Base-by-base conservation (phyloP, 2,113 vertebrate genomes). In the Salvelinus alpinus region DNA sequence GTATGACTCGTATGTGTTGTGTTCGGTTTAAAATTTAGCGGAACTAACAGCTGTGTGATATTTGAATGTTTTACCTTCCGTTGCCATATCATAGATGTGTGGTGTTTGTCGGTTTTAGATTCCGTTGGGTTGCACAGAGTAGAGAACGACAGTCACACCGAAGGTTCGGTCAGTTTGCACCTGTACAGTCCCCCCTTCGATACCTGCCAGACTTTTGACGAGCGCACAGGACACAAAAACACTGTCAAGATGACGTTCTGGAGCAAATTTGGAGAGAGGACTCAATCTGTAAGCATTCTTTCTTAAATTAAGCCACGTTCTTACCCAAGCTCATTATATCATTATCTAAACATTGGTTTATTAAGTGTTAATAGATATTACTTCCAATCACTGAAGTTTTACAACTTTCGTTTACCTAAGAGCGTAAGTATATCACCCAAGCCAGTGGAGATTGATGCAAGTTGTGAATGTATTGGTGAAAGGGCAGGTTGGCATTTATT, bases 71-170 rank as follows among this genome's bases (percentile, higher is more conserved):
- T 54, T 18, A 67, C 34, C 48, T 54, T 68, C 27, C 11, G 9
- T 2, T 51, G 69, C 25, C 66, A 7, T 18, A 29, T 66, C 20
- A 18, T 29, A 13, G 8, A 11, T 16, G 24, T 72, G 34, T 81
- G 4, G 13, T 59, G 22, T 73, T 1, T 81, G 51, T 38, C 29
- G 72, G 78, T 7, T 70, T 25, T 84, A 99, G 98, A 99, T 89
- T 94, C 95, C 81, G 92, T 99, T 64, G 98, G 98, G 70, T 92
- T 99, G 77, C 98, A 99, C 82, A 95, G 97, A 72, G 97, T 99
- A 79, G 98, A 99, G 84, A 99, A 99, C 60, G 93, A 89, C 75
- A 99, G 98, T 88, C 98, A 99, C 85, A 99, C 97, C 1, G 98
- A 99, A 82, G 34, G 93, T 5, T 96, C 97, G 0, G 93, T 92